Conservation (phyloP, 1,140 invertebrate genomes). For the Hypothenemus hampei region DNA sequence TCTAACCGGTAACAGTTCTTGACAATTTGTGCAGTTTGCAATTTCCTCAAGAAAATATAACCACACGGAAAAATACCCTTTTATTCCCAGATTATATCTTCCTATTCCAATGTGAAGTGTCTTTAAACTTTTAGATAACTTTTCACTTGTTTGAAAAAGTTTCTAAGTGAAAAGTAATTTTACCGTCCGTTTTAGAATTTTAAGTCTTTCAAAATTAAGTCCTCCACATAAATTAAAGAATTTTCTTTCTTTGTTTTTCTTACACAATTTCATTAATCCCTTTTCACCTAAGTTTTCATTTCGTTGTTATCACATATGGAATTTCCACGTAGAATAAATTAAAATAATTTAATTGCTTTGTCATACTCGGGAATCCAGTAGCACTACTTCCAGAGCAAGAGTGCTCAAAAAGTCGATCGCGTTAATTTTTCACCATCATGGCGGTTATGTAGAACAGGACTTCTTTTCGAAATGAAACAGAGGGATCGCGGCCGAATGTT, state of each 20-base stretch:
- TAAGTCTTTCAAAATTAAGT: constrained; percentile 18
- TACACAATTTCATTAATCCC: constrained; percentile 3
- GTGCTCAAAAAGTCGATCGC: too few relatives aligned
- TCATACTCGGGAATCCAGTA: too few relatives aligned
- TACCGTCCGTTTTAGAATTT: constrained; percentile 15
- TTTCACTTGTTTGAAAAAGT: constrained; percentile 20
- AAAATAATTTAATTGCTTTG: too few relatives aligned
- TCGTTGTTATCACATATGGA: too few relatives aligned
- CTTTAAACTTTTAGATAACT: constrained; percentile 12
- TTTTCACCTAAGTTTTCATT: too few relatives aligned
- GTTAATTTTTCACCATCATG: too few relatives aligned
- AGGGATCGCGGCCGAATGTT: too few relatives aligned
- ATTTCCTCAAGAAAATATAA: constrained; percentile 21
- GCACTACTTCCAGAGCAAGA: too few relatives aligned
- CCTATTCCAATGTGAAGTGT: constrained; percentile 8
- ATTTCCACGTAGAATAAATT: too few relatives aligned
- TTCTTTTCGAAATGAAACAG: too few relatives aligned
- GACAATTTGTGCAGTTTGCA: constrained; percentile 25
- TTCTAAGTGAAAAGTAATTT: constrained; percentile 23
- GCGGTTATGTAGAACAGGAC: too few relatives aligned
- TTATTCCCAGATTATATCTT: constrained; percentile 26
- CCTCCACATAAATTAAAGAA: constrained; percentile 13
- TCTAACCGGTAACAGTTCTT: constrained; percentile 25
- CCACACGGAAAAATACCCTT: constrained; percentile 20
- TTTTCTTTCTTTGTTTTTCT: constrained; percentile 3